Evolutionary conservation across 2,113 vertebrate species (phyloP).

Genomic region (Myrmecobius fasciatus): DNA sequence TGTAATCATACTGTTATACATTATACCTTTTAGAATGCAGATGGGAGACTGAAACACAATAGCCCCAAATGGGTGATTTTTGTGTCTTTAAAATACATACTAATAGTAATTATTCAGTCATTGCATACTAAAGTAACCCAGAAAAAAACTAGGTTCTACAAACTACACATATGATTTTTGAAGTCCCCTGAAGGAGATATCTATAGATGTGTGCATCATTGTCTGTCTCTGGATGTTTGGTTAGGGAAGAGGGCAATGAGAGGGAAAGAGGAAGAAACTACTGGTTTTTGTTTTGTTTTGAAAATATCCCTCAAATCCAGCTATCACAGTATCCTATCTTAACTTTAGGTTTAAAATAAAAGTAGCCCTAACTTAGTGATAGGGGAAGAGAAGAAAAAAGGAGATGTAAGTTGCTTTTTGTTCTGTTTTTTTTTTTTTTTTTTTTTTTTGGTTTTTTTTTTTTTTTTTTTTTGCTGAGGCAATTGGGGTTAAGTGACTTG

Average conservation of each 20-base stretch:
- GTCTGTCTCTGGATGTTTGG: background rate
- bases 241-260: background rate
- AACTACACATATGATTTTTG: background rate
- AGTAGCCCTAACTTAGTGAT: background rate
- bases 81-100: background rate
- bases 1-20: background rate
- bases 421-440: too few species aligned
- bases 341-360: background rate
- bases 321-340: background rate
- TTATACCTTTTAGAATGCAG: background rate
- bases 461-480: too few species aligned
- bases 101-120: background rate
- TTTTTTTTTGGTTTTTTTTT: too few species aligned
- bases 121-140: constrained; percentile 3
- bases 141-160: background rate
- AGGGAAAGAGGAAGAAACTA: background rate
- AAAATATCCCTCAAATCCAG: background rate
- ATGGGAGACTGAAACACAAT: background rate
- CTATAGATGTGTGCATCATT: background rate
- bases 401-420: too few species aligned
- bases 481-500: too few species aligned
- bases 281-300: background rate
- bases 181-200: background rate
- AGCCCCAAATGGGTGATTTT: background rate
- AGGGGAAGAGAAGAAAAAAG: background rate